Evolutionary conservation across 2,113 vertebrate species (phyloP).

Genomic region (Holacanthus passer): DNA sequence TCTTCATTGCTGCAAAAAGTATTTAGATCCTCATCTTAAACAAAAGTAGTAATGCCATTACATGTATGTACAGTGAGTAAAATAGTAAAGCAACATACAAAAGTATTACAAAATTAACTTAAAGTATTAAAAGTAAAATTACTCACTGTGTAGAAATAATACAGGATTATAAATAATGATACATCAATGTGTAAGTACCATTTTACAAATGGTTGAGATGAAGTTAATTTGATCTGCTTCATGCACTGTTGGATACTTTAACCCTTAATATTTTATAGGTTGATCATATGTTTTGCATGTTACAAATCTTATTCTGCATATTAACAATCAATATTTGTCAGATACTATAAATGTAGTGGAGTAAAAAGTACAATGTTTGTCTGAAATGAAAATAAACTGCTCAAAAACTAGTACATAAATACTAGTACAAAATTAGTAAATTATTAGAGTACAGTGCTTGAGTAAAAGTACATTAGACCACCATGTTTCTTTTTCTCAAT

Average conservation of each 20-base stretch:
- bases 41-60: neutral
- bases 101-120: neutral
- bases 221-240: neutral
- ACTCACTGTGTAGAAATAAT: neutral
- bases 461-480: neutral
- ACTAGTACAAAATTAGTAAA: too few relatives aligned
- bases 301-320: neutral
- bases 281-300: neutral
- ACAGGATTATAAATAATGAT: neutral
- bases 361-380: too few relatives aligned
- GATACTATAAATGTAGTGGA: neutral
- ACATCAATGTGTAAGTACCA: neutral
- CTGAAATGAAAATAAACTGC: too few relatives aligned
- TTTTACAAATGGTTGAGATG: neutral
- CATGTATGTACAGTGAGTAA: neutral
- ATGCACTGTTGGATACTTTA: neutral
- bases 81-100: neutral
- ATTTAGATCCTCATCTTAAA: neutral
- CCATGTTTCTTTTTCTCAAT: neutral
- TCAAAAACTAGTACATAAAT: too few relatives aligned
- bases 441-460: too few relatives aligned
- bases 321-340: neutral
- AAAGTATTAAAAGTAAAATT: neutral
- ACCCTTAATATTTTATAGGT: neutral
- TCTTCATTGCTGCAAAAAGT: neutral